Evolutionary conservation across 2,888 invertebrate genomes (phyloP), one percentile per base, ranked within the genome.

Genomic region (Norana najaformis): DNA sequence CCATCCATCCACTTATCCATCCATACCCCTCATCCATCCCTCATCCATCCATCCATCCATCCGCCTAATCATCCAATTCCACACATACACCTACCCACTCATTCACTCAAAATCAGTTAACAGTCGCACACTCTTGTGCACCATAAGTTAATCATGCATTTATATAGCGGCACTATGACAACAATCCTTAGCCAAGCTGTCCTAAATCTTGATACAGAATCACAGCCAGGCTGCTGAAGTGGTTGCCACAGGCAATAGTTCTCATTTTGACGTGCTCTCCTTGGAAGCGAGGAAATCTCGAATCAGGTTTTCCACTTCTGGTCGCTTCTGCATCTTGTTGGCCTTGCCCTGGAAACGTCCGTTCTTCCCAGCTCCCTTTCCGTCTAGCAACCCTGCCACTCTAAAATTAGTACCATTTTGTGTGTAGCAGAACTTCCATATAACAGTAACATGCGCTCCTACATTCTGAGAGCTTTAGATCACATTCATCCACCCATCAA

Each of bases 311-410:
- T 94, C 96, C 93, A 96, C 97, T 94, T 96, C 96, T 41, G 95
- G 95, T 83, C 96, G 95, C 91, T 96, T 96, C n/a, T 95, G 95
- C 92, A 97, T 94, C 93, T 97, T 96, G 11, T 96, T 96, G 0
- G 97, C 96, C 95, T 97, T 97, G 0, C 97, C 97, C 95, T 97
- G 97, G 93, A 96, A 97, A 92, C 96, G 96, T 83, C 96, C 96
- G 89, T 96, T 96, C 93, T 97, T 97, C 88, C 96, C 96, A 47
- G 96, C 97, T 18, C 97, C 97, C 95, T 97, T 97, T 8, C 97
- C 97, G 93, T 96, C 96, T 34, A 97, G 94, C 0, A 97, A 90
- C 83, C 96, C 96, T 89, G 96, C 96, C 91, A 97, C 96, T 93
- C 96, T 96, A 95, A 92, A 96, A 36, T n/a, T n/a, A n/a, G n/a